Base-by-base conservation (phyloP, 2,113 vertebrate species). In the Fulica atra region DNA sequence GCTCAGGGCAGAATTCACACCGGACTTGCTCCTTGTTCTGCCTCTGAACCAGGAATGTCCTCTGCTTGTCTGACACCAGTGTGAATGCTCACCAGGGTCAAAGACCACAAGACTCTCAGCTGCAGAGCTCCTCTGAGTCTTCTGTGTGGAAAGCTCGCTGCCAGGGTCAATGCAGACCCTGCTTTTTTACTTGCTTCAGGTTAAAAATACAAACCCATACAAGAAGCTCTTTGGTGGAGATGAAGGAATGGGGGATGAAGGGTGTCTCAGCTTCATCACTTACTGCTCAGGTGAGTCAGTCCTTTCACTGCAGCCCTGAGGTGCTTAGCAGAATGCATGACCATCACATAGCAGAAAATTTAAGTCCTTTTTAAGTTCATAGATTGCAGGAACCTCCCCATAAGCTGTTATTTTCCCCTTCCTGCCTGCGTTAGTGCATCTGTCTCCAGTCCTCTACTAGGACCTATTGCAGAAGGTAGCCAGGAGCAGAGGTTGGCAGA, bases 401-500 rank as follows among this genome's bases (percentile, higher is more conserved):
- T 29, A 69, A 86, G 33, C 35, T 82, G 21, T 25, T 50, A 1
- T 51, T 57, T 60, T 10, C 61, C 25, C 63, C 21, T 53, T 81
- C 8, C 1, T 42, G 25, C 35, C 64, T 78, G 40, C 40, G 16
- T 9, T 33, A 14, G 35, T n/a, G n/a, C 48, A 6, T 35, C 23
- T 70, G 26, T 81, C 60, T 51, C 38, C 54, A 59, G 40, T 29
- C 25, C 28, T 74, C 54, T 48, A 7, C 21, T 7, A 36, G 26
- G 9, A 73, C 23, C 29, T 14, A 3, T 1, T 51, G 40, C 79
- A 86, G 81, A 66, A 84, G 50, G 40, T 57, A 33, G 33, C 29
- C 1, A 2, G 63, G 26, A 78, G 36, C 19, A 0, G 0, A 69
- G 33, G 29, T 13, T 0, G 0, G 70, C 44, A 60, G 40, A 91